Base-by-base conservation (phyloP, 2,888 invertebrate species). In the Epistrophe grossulariae region DNA sequence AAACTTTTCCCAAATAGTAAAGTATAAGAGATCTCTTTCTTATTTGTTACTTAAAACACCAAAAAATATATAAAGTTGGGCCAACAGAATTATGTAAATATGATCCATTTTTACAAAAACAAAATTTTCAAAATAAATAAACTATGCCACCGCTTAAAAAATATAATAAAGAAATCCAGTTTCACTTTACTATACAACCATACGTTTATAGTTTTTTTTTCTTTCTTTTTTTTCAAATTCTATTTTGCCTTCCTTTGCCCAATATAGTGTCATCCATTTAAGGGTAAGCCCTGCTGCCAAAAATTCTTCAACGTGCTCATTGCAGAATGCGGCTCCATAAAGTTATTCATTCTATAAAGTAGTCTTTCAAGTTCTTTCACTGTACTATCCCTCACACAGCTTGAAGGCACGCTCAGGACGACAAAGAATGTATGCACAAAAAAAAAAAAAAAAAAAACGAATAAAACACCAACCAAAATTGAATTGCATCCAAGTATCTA, bases 401-500 rank as follows among this genome's bases (percentile, higher is more conserved):
- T 72, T 38, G 60, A 79, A 79, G 77, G 64, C 55, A 82, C 79
- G 82, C 68, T 78, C 64, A 72, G 62, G 52, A 45, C 76, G 70
- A 64, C 68, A 38, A 31, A 59, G 59, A 50, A 38, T 66, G 62
- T 40, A 52, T 24, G 28, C 35, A 45, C 8, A 24, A 78, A 52
- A 70, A 43, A 59, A 31, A 76, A 64, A 35, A 57, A 5, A 38
- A 24, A 40, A 38, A 62, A 55, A 28, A 50, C 59, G 24, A 62
- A 62, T 19, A 62, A 62, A 70, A 43, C n/a, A 45, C 24, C 79
- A 15, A 66, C 50, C 48, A 82, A 85, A 85, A 85, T 85, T 85
- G 85, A 85, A 85, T 85, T 85, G 82, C 85, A 82, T 85, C 81
- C 85, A 85, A 85, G 76, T 70, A 81, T 85, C 82, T 82, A 82